These are phyloP conservation scores for Cephalopholis sonnerati DNA, from an alignment of 2,113 vertebrate genomes.

Conservation along the genomic window DNA sequence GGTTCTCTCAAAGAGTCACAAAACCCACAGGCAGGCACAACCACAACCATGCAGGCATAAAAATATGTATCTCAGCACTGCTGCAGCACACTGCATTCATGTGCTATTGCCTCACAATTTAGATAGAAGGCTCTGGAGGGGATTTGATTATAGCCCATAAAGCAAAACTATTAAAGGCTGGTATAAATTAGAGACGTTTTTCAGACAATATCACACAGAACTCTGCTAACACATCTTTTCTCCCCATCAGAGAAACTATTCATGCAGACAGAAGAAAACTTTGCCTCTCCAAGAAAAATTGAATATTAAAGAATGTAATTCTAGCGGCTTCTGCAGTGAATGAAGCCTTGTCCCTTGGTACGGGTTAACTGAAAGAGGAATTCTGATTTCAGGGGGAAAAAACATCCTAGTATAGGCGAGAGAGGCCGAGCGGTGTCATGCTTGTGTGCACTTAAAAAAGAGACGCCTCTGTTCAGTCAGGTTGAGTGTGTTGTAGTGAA, in stretches of 20 bases:
- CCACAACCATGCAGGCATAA: conserved; percentile 55
- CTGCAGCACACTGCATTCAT: conserved; percentile 38
- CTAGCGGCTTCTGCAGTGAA: conserved; percentile 46
- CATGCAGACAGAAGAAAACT: conserved; percentile 18
- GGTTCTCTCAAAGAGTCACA: conserved; percentile 34
- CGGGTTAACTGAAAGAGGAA: conserved; percentile 59
- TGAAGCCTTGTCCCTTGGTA: conserved; percentile 49
- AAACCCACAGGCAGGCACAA: conserved; percentile 50
- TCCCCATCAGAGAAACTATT: conserved; percentile 51
- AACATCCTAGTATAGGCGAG: conserved; percentile 40
- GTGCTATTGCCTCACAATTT: conserved; percentile 61
- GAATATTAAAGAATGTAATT: conserved; percentile 48
- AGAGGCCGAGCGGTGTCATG: conserved; percentile 49
- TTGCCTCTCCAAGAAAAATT: conserved; percentile 51
- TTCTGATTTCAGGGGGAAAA: conserved; percentile 54
- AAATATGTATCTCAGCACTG: conserved; percentile 47
- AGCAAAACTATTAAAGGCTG: conserved; percentile 61
- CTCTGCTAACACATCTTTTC: conserved; percentile 37
- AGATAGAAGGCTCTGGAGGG: conserved; percentile 53
- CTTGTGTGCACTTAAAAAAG: conserved; percentile 45
- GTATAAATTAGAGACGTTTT: conserved; percentile 54
- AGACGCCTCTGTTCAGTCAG: conserved; percentile 37
- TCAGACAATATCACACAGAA: conserved; percentile 57
- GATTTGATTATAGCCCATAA: conserved; percentile 68
- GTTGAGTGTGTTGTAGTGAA: conserved; percentile 30